phyloP scores from a whole-genome alignment of 2,113 vertebrate genomes.

The Anhinga rufa region DNA sequence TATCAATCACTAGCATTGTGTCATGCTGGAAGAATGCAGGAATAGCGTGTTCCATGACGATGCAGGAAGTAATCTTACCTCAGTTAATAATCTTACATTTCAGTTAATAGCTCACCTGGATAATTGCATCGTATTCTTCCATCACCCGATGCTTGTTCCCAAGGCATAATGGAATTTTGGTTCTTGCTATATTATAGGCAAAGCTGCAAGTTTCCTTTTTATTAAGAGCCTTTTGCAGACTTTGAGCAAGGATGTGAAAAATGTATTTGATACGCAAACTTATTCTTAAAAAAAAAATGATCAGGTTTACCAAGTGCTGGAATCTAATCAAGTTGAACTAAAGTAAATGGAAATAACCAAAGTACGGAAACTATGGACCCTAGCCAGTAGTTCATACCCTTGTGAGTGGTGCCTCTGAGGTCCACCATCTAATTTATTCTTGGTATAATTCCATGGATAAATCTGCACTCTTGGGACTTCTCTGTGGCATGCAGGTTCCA shows the following conservation, averaged over 20 bases:
- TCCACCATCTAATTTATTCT: neutral
- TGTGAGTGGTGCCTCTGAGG: neutral
- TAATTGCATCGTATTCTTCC: neutral
- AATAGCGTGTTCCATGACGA: neutral
- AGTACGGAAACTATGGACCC: neutral
- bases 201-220: neutral
- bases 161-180: neutral
- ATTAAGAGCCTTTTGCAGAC: neutral
- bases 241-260: neutral
- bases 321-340: neutral
- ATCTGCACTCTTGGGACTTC: neutral
- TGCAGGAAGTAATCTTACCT: slow-evolving; percentile 3
- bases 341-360: slow-evolving; percentile 13
- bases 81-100: neutral
- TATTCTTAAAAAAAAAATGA: neutral
- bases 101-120: slow-evolving; percentile 37
- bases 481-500: neutral
- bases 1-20: neutral
- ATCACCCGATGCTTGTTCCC: neutral
- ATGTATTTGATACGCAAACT: neutral
- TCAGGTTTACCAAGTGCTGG: neutral
- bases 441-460: neutral
- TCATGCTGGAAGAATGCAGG: slow-evolving; percentile 31
- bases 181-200: neutral
- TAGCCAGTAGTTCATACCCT: neutral